A percentile compares a stretch with the other conserved stretches of the same genome.
phyloP scores from a whole-genome alignment of 2,888 invertebrate species.

The Microctonus brassicae region DNA sequence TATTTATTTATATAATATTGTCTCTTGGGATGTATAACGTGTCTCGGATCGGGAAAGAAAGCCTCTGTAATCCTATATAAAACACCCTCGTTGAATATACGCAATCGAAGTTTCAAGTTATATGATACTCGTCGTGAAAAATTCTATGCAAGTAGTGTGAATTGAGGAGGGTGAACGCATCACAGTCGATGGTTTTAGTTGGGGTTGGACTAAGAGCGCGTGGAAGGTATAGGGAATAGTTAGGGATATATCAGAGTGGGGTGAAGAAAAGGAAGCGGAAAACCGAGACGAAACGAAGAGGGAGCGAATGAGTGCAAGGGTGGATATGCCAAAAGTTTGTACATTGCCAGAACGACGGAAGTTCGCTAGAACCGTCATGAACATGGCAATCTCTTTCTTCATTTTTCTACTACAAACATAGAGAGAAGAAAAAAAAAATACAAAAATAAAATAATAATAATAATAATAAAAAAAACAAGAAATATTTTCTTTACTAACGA shows the following conservation, averaged over 20 bases:
- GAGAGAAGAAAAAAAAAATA: too few species aligned
- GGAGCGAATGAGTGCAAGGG: neutral
- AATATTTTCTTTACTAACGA: conserved; percentile 9
- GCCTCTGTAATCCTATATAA: neutral
- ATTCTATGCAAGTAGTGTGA: conserved; percentile 24
- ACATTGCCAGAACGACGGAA: conserved; percentile 22
- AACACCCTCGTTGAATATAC: conserved; percentile 22
- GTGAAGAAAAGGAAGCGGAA: too few species aligned
- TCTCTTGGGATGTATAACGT: neutral
- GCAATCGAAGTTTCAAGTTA: neutral
- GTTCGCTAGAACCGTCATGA: conserved; percentile 17
- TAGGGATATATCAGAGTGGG: conserved; percentile 33
- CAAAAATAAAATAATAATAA: too few species aligned
- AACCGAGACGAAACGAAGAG: conserved; percentile 25
- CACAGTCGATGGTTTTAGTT: neutral
- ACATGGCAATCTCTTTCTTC: conserved; percentile 22
- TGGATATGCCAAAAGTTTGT: conserved; percentile 11
- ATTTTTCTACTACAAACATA: conserved; percentile 21
- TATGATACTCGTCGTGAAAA: conserved; percentile 25
- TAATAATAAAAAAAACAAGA: neutral
- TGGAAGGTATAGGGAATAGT: neutral
- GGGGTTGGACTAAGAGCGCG: neutral
- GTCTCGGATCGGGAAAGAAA: neutral
- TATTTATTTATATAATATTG: neutral
- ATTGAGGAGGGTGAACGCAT: neutral